Base-by-base conservation (phyloP, 2,797 vertebrate genomes). In the Pseudochirops corinnae region DNA sequence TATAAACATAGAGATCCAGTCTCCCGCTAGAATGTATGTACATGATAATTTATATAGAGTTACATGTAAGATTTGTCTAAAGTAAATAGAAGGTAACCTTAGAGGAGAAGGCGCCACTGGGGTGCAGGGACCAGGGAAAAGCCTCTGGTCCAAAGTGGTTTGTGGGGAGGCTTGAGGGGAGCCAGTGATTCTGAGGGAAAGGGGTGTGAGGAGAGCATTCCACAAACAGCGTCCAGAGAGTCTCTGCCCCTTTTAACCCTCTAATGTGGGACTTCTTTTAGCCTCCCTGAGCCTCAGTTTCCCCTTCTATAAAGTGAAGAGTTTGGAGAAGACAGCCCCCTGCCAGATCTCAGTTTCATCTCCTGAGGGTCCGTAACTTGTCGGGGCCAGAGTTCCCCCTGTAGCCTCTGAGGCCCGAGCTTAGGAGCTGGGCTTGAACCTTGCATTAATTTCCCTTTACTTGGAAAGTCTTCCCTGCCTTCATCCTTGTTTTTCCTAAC, bases 401-500 rank as follows among this genome's bases (percentile, higher is more conserved):
- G 52, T 31, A 58, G 12, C 4, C 26, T 3, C 11, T 92, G n/a
- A 57, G 93, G 28, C 94, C 94, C 56, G 74, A 31, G 52, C 3
- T 82, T 60, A 87, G 50, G 50, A 39, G 56, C 53, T 93, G 29
- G 58, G 91, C 91, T 91, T 90, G 10, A 53, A 39, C 7, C 87
- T 93, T 91, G 55, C 12, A 10, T n/a, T 93, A 90, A 87, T 52
- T 56, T 92, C 7, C 62, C 0, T n/a, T 57, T 93, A 82, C 39
- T 93, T 94, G 14, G 58, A 50, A 46, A 95, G 28, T 93, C 58
- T 24, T 39, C 16, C 1, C 26, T 92, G 9, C 14, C 62, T 74
- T 39, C 60, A 67, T 92, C 55, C 55, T 57, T 91, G 12, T 93
- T 46, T 87, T 92, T 94, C 92, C 91, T 91, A 67, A 31, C 6